Percentiles rank a stretch among this genome's conserved stretches.
These are phyloP conservation scores for Drosophila pseudotalamancana DNA, from an alignment of 2,888 invertebrate species.

Conservation along the genomic window DNA sequence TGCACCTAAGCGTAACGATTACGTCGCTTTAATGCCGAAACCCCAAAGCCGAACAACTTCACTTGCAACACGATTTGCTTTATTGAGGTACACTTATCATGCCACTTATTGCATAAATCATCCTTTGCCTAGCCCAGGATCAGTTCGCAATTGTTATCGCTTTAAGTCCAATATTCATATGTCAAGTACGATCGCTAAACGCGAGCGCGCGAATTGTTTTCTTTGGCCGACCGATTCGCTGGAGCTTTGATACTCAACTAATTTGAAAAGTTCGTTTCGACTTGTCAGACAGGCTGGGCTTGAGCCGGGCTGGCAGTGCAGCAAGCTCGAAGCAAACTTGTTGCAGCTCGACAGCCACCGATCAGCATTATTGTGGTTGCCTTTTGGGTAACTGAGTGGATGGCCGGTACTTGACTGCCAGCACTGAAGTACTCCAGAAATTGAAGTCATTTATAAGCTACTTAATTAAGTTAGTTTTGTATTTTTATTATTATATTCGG, in stretches of 20 bases:
- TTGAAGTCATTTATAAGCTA: slow-evolving; percentile 7
- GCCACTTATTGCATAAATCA: slow-evolving; percentile 2
- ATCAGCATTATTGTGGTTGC: slow-evolving; percentile 10
- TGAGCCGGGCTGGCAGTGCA: slow-evolving; percentile 19
- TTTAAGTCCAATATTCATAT: no score
- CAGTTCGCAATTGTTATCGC: background rate
- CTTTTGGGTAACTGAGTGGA: no score
- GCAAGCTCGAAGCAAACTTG: slow-evolving; percentile 49
- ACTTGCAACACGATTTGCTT: slow-evolving; percentile 38
- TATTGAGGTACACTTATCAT: background rate
- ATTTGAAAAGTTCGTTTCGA: slow-evolving; percentile 11
- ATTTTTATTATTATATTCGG: background rate
- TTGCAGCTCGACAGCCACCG: slow-evolving; percentile 29
- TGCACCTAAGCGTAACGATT: slow-evolving; percentile 75
- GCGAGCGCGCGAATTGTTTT: slow-evolving; percentile 44
- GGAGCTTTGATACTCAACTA: slow-evolving; percentile 65
- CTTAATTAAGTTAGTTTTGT: background rate
- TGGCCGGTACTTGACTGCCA: background rate
- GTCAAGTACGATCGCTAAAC: slow-evolving; percentile 8
- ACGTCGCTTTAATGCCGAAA: slow-evolving; percentile 50
- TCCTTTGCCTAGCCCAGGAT: slow-evolving; percentile 9
- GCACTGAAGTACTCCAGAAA: slow-evolving; percentile 2
- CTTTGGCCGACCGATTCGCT: slow-evolving; percentile 58
- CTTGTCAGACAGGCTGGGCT: slow-evolving; percentile 28
- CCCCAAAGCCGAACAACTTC: slow-evolving; percentile 8